Conservation (phyloP, 2,888 invertebrate genomes). For the Eudemis profundana region DNA sequence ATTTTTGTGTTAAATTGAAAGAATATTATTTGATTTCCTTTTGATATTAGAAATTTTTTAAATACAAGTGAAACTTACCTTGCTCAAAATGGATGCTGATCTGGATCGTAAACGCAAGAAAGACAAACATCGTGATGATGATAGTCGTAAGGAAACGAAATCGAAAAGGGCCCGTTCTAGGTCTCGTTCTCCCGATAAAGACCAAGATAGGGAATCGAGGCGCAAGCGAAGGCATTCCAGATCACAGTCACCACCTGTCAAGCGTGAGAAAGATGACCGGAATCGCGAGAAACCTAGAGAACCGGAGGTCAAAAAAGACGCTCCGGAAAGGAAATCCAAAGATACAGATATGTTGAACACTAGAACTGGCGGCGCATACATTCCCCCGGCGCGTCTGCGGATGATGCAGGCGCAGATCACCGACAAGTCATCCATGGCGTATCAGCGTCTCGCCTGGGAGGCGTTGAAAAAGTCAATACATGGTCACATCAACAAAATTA, state of each 20-base stretch:
- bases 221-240: conserved; percentile 70
- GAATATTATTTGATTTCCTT: neutral
- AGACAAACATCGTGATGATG: conserved; percentile 64
- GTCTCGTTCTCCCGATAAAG: conserved; percentile 60
- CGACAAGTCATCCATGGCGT: conserved; percentile 97
- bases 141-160: conserved; percentile 62
- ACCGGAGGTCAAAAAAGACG: conserved; percentile 57
- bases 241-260: conserved; percentile 63
- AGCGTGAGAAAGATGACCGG: conserved; percentile 58
- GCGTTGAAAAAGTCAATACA: conserved; percentile 99
- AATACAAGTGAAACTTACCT: neutral
- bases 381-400: conserved; percentile 97
- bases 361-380: conserved; percentile 97
- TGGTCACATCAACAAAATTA: conserved; percentile 99
- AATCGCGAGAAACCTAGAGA: conserved; percentile 53
- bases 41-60: neutral
- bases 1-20: neutral
- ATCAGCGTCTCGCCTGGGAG: conserved; percentile 99
- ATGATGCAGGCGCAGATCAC: conserved; percentile 98
- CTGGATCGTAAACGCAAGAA: conserved; percentile 69
- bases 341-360: conserved; percentile 90
- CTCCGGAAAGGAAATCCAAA: conserved; percentile 67
- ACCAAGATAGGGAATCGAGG: conserved; percentile 59
- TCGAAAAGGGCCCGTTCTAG: conserved; percentile 66
- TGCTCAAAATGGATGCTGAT: conserved; percentile 62